Percentiles rank a stretch among this genome's conserved stretches.
Conservation (phyloP, 1,140 invertebrate species). For the Mactra quadrangularis region DNA sequence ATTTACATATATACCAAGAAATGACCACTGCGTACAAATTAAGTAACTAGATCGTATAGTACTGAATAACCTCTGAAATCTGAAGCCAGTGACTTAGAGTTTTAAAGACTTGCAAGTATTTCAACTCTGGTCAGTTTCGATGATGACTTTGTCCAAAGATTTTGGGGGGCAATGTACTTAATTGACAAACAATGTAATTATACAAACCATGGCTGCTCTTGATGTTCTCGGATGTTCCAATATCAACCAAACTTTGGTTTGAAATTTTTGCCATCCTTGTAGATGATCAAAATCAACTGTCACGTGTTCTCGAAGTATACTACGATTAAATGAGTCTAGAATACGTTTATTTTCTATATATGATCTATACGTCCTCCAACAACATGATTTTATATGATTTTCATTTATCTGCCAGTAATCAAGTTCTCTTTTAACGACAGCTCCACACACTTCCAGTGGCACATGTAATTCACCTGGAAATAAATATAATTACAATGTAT, state of each 20-base stretch:
- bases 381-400: constrained; percentile 81
- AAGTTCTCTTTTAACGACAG: constrained; percentile 83
- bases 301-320: constrained; percentile 73
- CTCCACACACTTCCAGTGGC: constrained; percentile 83
- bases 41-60: too few relatives aligned
- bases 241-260: constrained; percentile 80
- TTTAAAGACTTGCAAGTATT: too few relatives aligned
- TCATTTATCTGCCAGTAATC: constrained; percentile 84
- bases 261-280: constrained; percentile 75
- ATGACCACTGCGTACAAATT: too few relatives aligned
- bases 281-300: constrained; percentile 71
- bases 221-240: constrained; percentile 80
- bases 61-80: too few relatives aligned
- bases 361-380: constrained; percentile 79
- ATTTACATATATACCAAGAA: too few relatives aligned
- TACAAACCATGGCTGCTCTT: constrained; percentile 76
- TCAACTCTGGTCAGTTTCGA: too few relatives aligned
- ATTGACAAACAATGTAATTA: too few relatives aligned
- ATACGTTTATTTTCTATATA: constrained; percentile 82
- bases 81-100: too few relatives aligned
- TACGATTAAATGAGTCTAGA: constrained; percentile 78
- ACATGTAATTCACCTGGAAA: constrained; percentile 84
- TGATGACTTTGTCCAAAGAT: too few relatives aligned
- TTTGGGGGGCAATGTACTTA: too few relatives aligned
- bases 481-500: too few relatives aligned